phyloP scores from a whole-genome alignment of 2,888 invertebrate species.

The Acholoe squamosa region DNA sequence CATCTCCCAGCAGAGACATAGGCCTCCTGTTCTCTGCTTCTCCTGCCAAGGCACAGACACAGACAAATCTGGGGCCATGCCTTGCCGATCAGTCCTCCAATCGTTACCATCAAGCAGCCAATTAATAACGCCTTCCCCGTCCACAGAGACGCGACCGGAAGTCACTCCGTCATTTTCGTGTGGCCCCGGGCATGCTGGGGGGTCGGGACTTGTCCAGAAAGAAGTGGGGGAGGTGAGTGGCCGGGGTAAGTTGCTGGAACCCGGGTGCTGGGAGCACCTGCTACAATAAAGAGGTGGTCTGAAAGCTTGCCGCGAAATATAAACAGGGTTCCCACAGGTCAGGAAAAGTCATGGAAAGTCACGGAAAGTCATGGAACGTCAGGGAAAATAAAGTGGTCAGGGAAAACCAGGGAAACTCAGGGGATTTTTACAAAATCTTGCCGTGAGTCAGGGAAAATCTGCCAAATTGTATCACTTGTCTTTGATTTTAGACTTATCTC shows the following conservation, averaged over 20 bases:
- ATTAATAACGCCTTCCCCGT: slow-evolving; percentile 52
- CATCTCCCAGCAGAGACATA: slow-evolving; percentile 44
- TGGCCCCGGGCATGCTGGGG: slow-evolving; percentile 31
- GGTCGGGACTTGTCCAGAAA: neutral
- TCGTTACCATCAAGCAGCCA: slow-evolving; percentile 35
- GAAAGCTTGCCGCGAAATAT: too few relatives aligned
- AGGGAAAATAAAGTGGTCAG: too few relatives aligned
- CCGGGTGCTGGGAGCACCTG: too few relatives aligned
- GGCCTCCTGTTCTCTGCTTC: neutral
- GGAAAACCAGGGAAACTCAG: too few relatives aligned
- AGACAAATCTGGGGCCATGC: slow-evolving; percentile 19
- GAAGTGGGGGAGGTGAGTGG: neutral
- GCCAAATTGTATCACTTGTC: too few relatives aligned
- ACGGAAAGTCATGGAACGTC: too few relatives aligned
- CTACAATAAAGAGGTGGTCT: too few relatives aligned
- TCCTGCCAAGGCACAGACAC: neutral
- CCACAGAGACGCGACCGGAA: slow-evolving; percentile 35
- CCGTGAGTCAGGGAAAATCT: too few relatives aligned
- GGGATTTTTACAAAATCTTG: neutral
- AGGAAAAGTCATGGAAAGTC: too few relatives aligned
- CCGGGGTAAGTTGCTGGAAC: too few relatives aligned
- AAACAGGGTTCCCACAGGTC: too few relatives aligned
- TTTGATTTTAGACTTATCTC: too few relatives aligned
- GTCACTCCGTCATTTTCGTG: slow-evolving; percentile 1
- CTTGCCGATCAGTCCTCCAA: slow-evolving; percentile 31